Conservation (phyloP, 2,113 vertebrate genomes). For the Takifugu flavidus region DNA sequence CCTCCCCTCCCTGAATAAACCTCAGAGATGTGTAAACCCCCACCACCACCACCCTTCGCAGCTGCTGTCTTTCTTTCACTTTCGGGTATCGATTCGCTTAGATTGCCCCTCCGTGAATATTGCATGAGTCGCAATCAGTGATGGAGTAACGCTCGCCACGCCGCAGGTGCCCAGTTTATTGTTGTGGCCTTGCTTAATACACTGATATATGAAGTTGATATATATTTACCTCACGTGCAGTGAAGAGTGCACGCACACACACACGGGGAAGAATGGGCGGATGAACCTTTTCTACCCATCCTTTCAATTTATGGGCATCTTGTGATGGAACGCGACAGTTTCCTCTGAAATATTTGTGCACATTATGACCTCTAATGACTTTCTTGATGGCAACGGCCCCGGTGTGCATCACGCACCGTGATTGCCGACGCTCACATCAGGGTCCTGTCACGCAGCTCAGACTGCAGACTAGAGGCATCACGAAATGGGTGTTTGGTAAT, state of each 20-base stretch:
- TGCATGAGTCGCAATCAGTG: slow-evolving; percentile 55
- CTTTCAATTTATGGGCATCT: slow-evolving; percentile 9
- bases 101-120: slow-evolving; percentile 49
- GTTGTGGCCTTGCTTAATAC: slow-evolving; percentile 10
- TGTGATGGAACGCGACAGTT: slow-evolving; percentile 21
- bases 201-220: slow-evolving; percentile 6
- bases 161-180: slow-evolving; percentile 29
- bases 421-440: slow-evolving; percentile 43
- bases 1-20: slow-evolving; percentile 69
- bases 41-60: slow-evolving; percentile 28
- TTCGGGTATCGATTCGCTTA: slow-evolving; percentile 51
- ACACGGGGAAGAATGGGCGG: slow-evolving; percentile 1
- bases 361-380: slow-evolving; percentile 38
- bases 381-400: slow-evolving; percentile 35
- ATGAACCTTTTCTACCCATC: slow-evolving; percentile 8
- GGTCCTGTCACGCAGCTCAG: slow-evolving; percentile 28
- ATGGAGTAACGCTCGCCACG: slow-evolving; percentile 33
- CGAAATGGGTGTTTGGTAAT: slow-evolving; percentile 39
- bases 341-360: slow-evolving; percentile 17
- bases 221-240: slow-evolving; percentile 31
- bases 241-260: background rate
- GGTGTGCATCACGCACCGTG: slow-evolving; percentile 15
- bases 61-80: slow-evolving; percentile 59
- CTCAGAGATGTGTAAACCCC: slow-evolving; percentile 60
- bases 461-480: slow-evolving; percentile 44